Percentiles rank a stretch among this genome's conserved stretches.
phyloP scores from a whole-genome alignment of 1,140 invertebrate species.

The Bombus picipes region DNA sequence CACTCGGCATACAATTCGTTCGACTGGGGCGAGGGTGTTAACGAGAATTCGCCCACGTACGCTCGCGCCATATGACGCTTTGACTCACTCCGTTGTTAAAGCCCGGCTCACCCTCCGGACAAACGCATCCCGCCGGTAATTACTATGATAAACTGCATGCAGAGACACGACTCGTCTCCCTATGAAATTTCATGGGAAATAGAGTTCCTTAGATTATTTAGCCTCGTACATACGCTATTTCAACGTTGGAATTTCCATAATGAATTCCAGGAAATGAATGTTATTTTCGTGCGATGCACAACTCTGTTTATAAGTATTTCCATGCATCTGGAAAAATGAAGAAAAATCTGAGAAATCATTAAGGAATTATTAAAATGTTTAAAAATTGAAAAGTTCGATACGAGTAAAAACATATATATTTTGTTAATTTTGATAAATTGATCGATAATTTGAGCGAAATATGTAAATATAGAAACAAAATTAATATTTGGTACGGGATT shows the following conservation, averaged over 20 bases:
- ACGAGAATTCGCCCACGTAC: slow-evolving; percentile 73
- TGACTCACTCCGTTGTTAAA: slow-evolving; percentile 67
- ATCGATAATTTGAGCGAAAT: too few relatives aligned
- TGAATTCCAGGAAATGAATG: background rate
- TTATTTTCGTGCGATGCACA: background rate
- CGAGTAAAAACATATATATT: too few relatives aligned
- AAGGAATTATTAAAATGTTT: too few relatives aligned
- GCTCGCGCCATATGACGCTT: slow-evolving; percentile 75
- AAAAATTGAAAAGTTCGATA: too few relatives aligned
- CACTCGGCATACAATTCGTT: slow-evolving; percentile 70
- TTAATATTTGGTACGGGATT: too few relatives aligned
- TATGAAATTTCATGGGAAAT: slow-evolving; percentile 51
- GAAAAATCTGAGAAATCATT: background rate
- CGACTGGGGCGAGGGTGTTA: slow-evolving; percentile 70
- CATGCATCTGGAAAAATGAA: background rate
- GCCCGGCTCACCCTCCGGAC: slow-evolving; percentile 63
- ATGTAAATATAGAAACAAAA: too few relatives aligned
- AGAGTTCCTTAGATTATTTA: slow-evolving; percentile 27
- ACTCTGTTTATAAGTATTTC: background rate
- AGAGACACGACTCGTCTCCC: slow-evolving; percentile 49
- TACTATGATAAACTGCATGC: slow-evolving; percentile 75
- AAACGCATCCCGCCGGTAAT: slow-evolving; percentile 71
- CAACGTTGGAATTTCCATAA: background rate
- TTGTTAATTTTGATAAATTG: too few relatives aligned
- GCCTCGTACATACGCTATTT: background rate